Evolutionary conservation across 92 coral and sea anemone species (phyloP).

Genomic region (Anthopleura xanthogrammica): DNA sequence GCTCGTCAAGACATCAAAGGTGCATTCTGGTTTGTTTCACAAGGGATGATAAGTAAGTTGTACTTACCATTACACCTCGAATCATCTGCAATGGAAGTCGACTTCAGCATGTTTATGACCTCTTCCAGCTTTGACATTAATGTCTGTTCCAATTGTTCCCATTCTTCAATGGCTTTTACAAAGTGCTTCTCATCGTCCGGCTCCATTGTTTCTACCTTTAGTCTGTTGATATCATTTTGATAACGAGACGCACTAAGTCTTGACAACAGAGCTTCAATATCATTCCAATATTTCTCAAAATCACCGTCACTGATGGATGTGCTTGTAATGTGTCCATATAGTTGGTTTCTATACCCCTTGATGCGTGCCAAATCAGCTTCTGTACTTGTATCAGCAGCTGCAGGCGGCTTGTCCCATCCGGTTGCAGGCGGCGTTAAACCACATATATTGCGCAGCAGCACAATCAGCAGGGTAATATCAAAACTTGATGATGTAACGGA

Average conservation of each 20-base stretch:
- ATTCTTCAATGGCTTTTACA: constrained; percentile 17
- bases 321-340: constrained; percentile 28
- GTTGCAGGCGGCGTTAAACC: constrained; percentile 32
- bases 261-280: constrained; percentile 27
- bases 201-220: constrained; percentile 35
- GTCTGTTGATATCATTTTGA: constrained; percentile 9
- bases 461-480: constrained; percentile 23
- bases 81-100: background rate
- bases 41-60: background rate
- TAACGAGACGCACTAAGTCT: constrained; percentile 34
- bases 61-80: background rate
- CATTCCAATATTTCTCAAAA: constrained; percentile 30
- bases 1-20: too few species aligned
- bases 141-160: constrained; percentile 17
- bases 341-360: constrained; percentile 31
- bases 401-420: constrained; percentile 45
- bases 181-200: constrained; percentile 35
- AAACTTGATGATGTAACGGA: constrained; percentile 19
- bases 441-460: constrained; percentile 23
- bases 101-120: background rate
- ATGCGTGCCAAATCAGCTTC: constrained; percentile 47
- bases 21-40: too few species aligned
- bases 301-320: constrained; percentile 34
- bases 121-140: background rate
- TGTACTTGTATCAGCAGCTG: constrained; percentile 16